Evolutionary conservation across 1,140 invertebrate genomes (phyloP).

Genomic region (Eumeta japonica): DNA sequence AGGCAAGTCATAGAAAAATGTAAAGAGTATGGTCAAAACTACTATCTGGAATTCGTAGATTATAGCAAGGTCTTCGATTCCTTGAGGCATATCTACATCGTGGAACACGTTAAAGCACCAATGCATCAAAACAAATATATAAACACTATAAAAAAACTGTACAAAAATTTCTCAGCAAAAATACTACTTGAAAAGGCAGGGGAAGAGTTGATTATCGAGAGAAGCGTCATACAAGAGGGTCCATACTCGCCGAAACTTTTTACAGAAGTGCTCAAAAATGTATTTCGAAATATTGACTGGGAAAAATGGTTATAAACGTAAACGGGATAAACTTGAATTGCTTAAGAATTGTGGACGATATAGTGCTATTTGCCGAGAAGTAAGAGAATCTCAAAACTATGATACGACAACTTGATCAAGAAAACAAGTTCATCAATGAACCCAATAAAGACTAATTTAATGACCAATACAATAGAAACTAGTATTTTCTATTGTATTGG

Average conservation of each 20-base stretch:
- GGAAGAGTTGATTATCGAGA: slow-evolving; percentile 10
- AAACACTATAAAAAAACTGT: slow-evolving; percentile 11
- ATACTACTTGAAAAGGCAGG: slow-evolving; percentile 17
- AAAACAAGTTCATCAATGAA: not conserved
- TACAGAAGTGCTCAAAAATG: slow-evolving; percentile 14
- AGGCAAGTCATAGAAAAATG: too few relatives aligned
- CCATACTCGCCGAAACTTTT: slow-evolving; percentile 20
- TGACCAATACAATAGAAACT: slow-evolving; percentile 2
- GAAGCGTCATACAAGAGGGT: slow-evolving; percentile 18
- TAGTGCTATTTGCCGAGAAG: slow-evolving; percentile 7
- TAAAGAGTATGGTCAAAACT: too few relatives aligned
- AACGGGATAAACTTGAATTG: slow-evolving; percentile 9
- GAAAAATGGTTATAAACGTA: slow-evolving; percentile 6
- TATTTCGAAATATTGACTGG: slow-evolving; percentile 9
- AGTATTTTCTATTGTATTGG: too few relatives aligned
- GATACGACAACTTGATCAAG: not conserved
- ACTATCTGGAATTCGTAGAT: too few relatives aligned
- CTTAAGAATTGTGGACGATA: slow-evolving; percentile 13
- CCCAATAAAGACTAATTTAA: too few relatives aligned
- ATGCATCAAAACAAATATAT: slow-evolving; percentile 14
- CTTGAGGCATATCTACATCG: too few relatives aligned
- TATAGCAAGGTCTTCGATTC: too few relatives aligned
- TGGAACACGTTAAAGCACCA: too few relatives aligned
- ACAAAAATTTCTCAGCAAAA: slow-evolving; percentile 4
- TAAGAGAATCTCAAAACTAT: not conserved